Conservation (phyloP, 1,140 invertebrate genomes). For the Drosophila ercepeae region DNA sequence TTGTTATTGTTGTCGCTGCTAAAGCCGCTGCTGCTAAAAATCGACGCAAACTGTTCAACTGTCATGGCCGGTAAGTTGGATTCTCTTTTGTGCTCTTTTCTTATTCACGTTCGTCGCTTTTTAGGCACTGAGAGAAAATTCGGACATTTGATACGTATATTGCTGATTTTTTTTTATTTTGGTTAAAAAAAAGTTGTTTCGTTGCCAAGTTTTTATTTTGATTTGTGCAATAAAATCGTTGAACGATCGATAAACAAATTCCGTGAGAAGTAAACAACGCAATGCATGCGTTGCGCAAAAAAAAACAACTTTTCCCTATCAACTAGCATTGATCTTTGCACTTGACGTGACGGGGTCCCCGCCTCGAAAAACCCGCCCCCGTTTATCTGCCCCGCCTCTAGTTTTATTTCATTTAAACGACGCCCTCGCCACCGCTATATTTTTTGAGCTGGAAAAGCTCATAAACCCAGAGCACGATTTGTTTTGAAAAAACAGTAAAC, state of each 20-base stretch:
- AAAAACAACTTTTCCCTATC: slow-evolving; percentile 58
- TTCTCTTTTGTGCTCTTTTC: slow-evolving; percentile 7
- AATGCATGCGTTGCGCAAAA: slow-evolving; percentile 44
- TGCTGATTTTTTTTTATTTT: neutral
- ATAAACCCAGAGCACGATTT: slow-evolving; percentile 26
- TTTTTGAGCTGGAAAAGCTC: slow-evolving; percentile 3
- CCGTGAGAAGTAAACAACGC: slow-evolving; percentile 49
- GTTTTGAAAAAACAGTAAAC: slow-evolving; percentile 11
- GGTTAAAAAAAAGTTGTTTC: too few species aligned
- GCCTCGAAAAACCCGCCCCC: slow-evolving; percentile 18
- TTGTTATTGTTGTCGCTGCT: slow-evolving; percentile 50
- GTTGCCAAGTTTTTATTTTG: slow-evolving; percentile 13
- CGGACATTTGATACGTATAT: neutral
- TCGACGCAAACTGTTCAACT: slow-evolving; percentile 83
- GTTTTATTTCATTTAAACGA: neutral
- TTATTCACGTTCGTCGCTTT: slow-evolving; percentile 20
- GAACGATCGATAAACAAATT: slow-evolving; percentile 53
- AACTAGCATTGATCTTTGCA: slow-evolving; percentile 63
- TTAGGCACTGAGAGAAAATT: neutral
- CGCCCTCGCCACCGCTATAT: slow-evolving; percentile 1
- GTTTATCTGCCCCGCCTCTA: neutral
- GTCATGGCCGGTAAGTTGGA: slow-evolving; percentile 84
- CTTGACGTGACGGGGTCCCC: slow-evolving; percentile 31
- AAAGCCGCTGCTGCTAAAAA: slow-evolving; percentile 45
- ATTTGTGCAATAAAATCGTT: slow-evolving; percentile 39